Conservation (phyloP, 2,113 vertebrate genomes). For the Columba janthina region DNA sequence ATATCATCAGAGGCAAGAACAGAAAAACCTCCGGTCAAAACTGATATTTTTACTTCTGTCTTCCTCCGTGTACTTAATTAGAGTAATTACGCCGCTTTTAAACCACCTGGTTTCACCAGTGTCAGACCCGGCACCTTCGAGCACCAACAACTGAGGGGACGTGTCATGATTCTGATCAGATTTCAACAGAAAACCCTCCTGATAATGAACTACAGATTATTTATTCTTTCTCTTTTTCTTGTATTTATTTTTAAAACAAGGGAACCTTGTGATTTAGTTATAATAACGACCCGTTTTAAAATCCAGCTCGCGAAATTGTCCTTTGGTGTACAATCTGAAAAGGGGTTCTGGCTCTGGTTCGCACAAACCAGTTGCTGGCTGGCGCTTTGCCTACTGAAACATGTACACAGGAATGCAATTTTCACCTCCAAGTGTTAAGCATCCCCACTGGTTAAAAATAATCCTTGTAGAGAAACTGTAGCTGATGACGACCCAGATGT, state of each 20-base stretch:
- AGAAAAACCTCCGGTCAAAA: background rate
- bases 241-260: background rate
- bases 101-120: background rate
- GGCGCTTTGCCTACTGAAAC: background rate
- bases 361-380: background rate
- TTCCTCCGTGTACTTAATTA: background rate
- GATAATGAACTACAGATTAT: background rate
- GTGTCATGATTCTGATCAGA: background rate
- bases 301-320: background rate
- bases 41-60: background rate
- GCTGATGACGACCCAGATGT: background rate
- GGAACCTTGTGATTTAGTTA: background rate
- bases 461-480: background rate
- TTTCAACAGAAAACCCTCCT: background rate
- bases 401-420: background rate
- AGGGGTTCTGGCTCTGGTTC: background rate
- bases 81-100: background rate
- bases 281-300: background rate
- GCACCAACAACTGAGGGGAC: background rate
- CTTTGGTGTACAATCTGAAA: background rate
- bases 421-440: constrained; percentile 6
- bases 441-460: background rate
- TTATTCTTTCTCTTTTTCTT: background rate
- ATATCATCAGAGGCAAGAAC: background rate
- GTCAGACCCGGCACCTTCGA: background rate